Evolutionary conservation across 2,797 vertebrate genomes (phyloP).

Genomic region (Odontamblyopus rebecca): DNA sequence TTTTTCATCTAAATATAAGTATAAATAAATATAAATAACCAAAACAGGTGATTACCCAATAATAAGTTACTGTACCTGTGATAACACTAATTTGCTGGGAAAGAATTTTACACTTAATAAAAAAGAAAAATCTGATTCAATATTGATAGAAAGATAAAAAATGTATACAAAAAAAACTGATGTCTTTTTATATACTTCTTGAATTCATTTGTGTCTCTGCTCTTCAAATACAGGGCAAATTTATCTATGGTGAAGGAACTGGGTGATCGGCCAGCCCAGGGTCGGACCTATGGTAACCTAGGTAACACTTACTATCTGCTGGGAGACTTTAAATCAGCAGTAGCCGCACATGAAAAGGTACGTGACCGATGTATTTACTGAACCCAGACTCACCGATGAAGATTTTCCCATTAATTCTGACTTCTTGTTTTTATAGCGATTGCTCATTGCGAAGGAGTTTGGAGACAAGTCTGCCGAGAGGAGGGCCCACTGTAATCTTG

Average conservation of each 20-base stretch:
- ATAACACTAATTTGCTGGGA: no score
- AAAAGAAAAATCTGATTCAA: background rate
- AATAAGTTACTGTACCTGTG: no score
- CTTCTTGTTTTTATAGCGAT: slow-evolving; percentile 74
- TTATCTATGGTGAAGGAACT: slow-evolving; percentile 93
- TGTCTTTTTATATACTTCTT: background rate
- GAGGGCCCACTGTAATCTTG: slow-evolving; percentile 95
- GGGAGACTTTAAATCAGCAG: slow-evolving; percentile 82
- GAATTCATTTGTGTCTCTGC: background rate
- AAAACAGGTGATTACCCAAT: no score
- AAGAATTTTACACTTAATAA: no score
- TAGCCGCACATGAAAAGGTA: slow-evolving; percentile 92
- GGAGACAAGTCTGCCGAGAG: slow-evolving; percentile 95
- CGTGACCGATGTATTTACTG: background rate
- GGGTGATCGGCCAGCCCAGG: slow-evolving; percentile 92
- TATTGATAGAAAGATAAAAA: no score
- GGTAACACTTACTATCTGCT: slow-evolving; percentile 97
- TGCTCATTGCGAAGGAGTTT: slow-evolving; percentile 97
- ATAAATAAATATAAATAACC: no score
- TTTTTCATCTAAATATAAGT: no score
- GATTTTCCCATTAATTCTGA: background rate
- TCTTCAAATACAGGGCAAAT: slow-evolving; percentile 83
- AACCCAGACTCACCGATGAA: background rate
- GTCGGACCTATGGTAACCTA: slow-evolving; percentile 92
- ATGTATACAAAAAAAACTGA: no score